Evolutionary conservation across 92 coral and sea anemone species (phyloP), one percentile per base, ranked within the genome.

Genomic region (Virgularia gustaviana): DNA sequence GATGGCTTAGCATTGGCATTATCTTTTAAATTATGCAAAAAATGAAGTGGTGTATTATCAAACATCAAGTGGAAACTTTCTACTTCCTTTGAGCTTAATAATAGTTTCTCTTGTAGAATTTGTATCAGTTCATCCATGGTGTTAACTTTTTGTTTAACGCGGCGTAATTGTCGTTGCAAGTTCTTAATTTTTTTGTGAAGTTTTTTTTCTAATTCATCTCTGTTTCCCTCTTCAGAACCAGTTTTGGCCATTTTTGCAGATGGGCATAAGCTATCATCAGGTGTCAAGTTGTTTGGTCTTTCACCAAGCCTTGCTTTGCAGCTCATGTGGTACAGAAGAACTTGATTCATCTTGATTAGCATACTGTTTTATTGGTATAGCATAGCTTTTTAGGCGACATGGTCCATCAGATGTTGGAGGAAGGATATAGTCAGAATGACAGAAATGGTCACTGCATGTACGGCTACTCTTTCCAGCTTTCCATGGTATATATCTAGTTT

Each of bases 331-430:
- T n/a, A n/a, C n/a, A n/a, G n/a, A n/a, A n/a, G n/a, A n/a, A n/a
- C n/a, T n/a, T n/a, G n/a, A n/a, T n/a, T n/a, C n/a, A n/a, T n/a
- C n/a, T n/a, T n/a, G n/a, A n/a, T n/a, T n/a, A n/a, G n/a, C n/a
- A n/a, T n/a, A n/a, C n/a, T n/a, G n/a, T n/a, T n/a, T 10, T 10
- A 43, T 31, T 6, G 65, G 65, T 0, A 29, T 24, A 29, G 65
- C 65, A 58, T 24, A 6, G 9, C 29, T 24, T 58, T 58, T 58
- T 6, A 58, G 38, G 2, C 65, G 1, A 33, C 39, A 30, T 3
- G 65, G 31, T 16, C 65, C 41, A 6, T 29, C 18, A 4, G 65
- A 27, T 24, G 65, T 16, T 13, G 65, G 65, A 58, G 42, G 65
- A 9, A 58, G 4, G 37, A 29, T 32, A 27, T 58, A 58, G 36